phyloP scores from a whole-genome alignment of 1,140 invertebrate species.

The Bathynomus jamesi region DNA sequence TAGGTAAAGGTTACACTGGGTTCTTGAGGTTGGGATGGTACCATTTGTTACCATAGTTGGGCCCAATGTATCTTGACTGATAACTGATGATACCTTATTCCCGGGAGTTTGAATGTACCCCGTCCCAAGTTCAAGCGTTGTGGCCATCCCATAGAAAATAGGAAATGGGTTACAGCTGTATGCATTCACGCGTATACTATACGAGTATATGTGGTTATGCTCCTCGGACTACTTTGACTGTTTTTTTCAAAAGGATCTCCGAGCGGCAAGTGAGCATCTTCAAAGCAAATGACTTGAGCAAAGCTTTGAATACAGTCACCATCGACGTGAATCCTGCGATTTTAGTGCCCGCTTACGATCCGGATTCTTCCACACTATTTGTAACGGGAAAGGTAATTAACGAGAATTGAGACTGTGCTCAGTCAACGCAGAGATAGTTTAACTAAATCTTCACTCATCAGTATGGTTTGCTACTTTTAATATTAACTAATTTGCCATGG shows the following conservation, averaged over 20 bases:
- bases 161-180: no score
- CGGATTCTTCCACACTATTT: conserved; percentile 86
- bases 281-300: conserved; percentile 59
- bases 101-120: no score
- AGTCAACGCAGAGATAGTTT: neutral
- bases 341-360: conserved; percentile 84
- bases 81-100: no score
- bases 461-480: neutral
- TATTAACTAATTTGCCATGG: neutral
- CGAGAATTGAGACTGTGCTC: neutral
- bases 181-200: no score
- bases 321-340: conserved; percentile 86
- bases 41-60: no score
- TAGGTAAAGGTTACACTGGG: no score
- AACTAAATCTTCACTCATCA: neutral
- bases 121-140: no score
- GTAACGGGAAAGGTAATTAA: conserved; percentile 71
- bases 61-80: no score
- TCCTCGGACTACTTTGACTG: no score
- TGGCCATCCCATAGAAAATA: no score
- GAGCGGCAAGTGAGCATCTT: conserved; percentile 79
- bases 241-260: conserved; percentile 63
- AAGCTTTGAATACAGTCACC: conserved; percentile 64
- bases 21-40: no score
- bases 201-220: no score